Evolutionary conservation across 1,140 invertebrate species (phyloP).

Genomic region (Myzus persicae): DNA sequence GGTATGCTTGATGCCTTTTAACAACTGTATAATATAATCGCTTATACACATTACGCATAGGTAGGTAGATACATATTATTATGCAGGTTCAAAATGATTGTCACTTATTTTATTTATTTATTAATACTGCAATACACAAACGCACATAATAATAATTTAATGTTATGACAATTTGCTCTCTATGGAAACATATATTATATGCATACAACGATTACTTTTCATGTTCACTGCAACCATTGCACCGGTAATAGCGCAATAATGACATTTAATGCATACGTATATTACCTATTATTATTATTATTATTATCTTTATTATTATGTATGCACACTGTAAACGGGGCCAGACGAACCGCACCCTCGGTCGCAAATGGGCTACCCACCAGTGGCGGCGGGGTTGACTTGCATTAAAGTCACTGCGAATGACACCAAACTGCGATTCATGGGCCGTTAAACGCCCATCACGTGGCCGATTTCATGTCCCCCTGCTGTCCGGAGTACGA

Average conservation of each 20-base stretch:
- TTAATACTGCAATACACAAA: neutral
- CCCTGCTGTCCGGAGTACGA: neutral
- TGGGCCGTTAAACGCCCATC: constrained; percentile 50
- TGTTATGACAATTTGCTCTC: constrained; percentile 33
- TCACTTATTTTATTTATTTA: neutral
- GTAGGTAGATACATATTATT: no score
- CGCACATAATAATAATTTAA: neutral
- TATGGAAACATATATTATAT: neutral
- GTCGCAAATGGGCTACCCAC: constrained; percentile 9
- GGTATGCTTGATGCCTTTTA: neutral
- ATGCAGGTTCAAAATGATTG: neutral
- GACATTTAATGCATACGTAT: neutral
- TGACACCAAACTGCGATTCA: constrained; percentile 36
- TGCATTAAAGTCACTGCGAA: constrained; percentile 48
- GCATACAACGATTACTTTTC: constrained; percentile 38
- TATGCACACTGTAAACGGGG: neutral
- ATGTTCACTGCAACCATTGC: neutral
- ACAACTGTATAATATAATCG: neutral
- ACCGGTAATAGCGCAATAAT: neutral
- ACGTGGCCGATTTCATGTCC: neutral
- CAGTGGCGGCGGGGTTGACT: neutral
- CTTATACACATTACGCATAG: no score
- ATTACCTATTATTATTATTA: neutral
- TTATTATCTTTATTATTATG: neutral
- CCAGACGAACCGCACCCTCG: constrained; percentile 26